Evolutionary conservation across 92 coral and sea anemone genomes (phyloP), one percentile per base, ranked within the genome.

Genomic region (Palythoa grandiflora): DNA sequence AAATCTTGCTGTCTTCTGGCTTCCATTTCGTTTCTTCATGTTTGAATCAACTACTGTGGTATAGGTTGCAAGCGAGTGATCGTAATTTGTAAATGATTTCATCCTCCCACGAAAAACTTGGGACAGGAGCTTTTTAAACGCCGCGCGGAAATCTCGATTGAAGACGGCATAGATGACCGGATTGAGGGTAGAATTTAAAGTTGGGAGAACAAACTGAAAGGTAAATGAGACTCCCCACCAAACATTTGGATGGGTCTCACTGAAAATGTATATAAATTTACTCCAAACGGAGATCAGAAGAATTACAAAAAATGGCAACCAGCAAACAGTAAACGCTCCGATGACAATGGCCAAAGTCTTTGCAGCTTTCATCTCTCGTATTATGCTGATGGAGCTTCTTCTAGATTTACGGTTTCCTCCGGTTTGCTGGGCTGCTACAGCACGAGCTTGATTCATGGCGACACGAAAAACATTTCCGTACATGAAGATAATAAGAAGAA

Each of bases 351-450:
- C 99, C 73, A 96, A 83, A 0, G 96, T 95, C 83, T 95, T 96
- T 52, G 99, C 98, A 5, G 99, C 99, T 84, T 96, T 96, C 20
- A 96, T 96, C 79, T 96, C 99, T 70, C 91, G 88, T 1, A 94
- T 91, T 68, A 94, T 71, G 65, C 90, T 95, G 2, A 96, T 91
- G 1, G 95, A 93, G 10, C 94, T 89, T 36, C 98, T 91, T 16
- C 90, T 91, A 47, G 90, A 79, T 38, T 73, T 68, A 1, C 89
- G 80, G 72, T 85, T 81, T 36, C 88, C 73, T 10, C 84, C 68
- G 60, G 91, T 92, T 53, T 95, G 94, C 38, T 93, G 88, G 2
- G 99, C 93, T 12, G 98, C 98, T n/a, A 96, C 94, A 1, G 99
- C 98, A 66, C 91, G 92, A 0, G 99, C 98, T 63, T 96, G 99